Percentiles rank a stretch among this genome's conserved stretches.
These are phyloP conservation scores for Salminus brasiliensis DNA, from an alignment of 2,113 vertebrate species.

Conservation along the genomic window DNA sequence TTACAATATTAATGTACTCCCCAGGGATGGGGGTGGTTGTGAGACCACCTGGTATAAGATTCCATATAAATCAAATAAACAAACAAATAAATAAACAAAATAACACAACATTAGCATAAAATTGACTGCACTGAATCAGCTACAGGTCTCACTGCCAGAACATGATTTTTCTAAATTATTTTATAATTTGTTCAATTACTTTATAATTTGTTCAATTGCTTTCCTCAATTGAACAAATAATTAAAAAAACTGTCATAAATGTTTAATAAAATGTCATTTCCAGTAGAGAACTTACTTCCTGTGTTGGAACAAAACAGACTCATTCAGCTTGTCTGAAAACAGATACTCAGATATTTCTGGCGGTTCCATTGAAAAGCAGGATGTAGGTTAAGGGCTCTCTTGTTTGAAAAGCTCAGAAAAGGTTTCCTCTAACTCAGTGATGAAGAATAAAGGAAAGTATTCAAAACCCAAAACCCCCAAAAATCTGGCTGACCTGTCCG, in stretches of 20 bases:
- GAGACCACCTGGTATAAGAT: no score
- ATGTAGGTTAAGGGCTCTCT: neutral
- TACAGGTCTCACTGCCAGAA: no score
- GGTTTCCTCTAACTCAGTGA: neutral
- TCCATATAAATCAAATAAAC: no score
- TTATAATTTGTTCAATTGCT: no score
- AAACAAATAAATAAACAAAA: no score
- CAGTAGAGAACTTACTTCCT: neutral
- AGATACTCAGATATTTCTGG: neutral
- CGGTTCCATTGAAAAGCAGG: slow-evolving; percentile 13
- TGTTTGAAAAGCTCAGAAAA: neutral
- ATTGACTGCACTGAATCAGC: no score
- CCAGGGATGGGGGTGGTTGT: no score
- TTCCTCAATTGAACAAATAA: neutral
- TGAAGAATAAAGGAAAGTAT: neutral
- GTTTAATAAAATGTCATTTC: neutral
- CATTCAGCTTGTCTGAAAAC: neutral
- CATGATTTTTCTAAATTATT: no score
- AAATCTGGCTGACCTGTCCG: slow-evolving; percentile 74
- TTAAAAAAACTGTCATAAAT: neutral
- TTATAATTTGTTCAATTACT: no score
- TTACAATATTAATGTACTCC: no score
- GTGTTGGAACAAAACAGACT: neutral
- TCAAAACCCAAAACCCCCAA: neutral
- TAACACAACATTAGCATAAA: no score